Base-by-base conservation (phyloP, 2,113 vertebrate species). In the Prionailurus bengalensis region DNA sequence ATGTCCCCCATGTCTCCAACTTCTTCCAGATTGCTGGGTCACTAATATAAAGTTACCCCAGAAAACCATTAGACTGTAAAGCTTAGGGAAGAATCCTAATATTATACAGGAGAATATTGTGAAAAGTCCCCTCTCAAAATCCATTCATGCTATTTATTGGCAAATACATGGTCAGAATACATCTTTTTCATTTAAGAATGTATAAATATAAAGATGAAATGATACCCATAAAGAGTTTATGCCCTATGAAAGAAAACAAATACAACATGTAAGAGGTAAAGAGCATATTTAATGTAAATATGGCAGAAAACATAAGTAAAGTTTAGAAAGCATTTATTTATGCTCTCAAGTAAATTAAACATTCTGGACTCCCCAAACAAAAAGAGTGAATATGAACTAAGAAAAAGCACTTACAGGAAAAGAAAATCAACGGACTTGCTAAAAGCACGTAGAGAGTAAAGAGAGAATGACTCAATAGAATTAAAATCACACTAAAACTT, bases 161-260 rank as follows among this genome's bases (percentile, higher is more conserved):
- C 33, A 94, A 93, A 78, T 79, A 94, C 0, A 68, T 83, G 68
- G 36, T 74, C 13, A 84, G 55, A 95, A 91, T 93, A 93, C 68
- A 76, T 95, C 12, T 63, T 82, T 89, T 94, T 78, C 42, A 92
- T 17, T 93, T 90, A 83, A 95, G 15, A 87, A 87, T 70, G 33
- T 80, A 87, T 87, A 91, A 94, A 83, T 53, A 87, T 85, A 70
- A 68, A 96, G n/a, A 93, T 33, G 53, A 94, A 92, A 74, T 68
- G 33, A 87, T 90, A 73, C 13, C 29, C 11, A 86, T 33, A 33
- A 89, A 96, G 29, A 89, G n/a, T 81, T 45, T 95, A 68, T 55
- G 2, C 9, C 19, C 66, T 66, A 73, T 2, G 63, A 66, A 94
- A 78, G 21, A 61, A 92, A 96, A 95, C 79, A 85, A 89, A 92